These are phyloP conservation scores for Acipenser oxyrinchus DNA, from an alignment of 2,797 vertebrate genomes.

Conservation along the genomic window DNA sequence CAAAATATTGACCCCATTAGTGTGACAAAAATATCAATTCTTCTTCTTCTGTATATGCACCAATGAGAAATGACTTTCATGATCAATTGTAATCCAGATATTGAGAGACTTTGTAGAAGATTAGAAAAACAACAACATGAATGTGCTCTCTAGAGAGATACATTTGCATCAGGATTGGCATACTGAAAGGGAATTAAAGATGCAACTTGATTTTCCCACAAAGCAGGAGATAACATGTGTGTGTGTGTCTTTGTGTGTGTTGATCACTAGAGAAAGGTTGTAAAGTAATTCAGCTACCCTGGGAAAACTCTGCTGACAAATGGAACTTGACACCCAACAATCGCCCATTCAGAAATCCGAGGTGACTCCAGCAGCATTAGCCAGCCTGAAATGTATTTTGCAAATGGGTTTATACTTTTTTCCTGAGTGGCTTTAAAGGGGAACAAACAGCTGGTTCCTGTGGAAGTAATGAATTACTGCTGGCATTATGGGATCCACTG, in stretches of 20 bases:
- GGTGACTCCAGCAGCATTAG: background rate
- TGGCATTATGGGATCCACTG: slow-evolving; percentile 26
- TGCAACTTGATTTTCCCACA: slow-evolving; percentile 11
- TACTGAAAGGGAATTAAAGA: slow-evolving; percentile 28
- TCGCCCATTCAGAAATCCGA: background rate
- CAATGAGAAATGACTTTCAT: no score
- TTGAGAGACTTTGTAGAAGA: no score
- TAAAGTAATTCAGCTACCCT: slow-evolving; percentile 12
- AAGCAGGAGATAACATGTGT: slow-evolving; percentile 9
- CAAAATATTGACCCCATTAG: no score
- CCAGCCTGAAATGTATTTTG: slow-evolving; percentile 12
- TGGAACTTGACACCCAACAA: slow-evolving; percentile 10
- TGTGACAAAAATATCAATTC: no score
- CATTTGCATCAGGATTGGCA: slow-evolving; percentile 10
- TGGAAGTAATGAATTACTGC: slow-evolving; percentile 36
- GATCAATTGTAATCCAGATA: no score
- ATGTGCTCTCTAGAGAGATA: slow-evolving; percentile 22
- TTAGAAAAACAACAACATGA: no score
- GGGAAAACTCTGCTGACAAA: slow-evolving; percentile 9
- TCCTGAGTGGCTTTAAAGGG: slow-evolving; percentile 4
- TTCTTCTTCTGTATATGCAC: no score
- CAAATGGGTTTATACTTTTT: slow-evolving; percentile 7
- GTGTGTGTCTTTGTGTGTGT: slow-evolving; percentile 5
- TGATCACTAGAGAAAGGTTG: slow-evolving; percentile 5
- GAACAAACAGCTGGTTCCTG: slow-evolving; percentile 38